Base-by-base conservation (phyloP, 2,888 invertebrate species). In the Scrobipalpa atriplicella region DNA sequence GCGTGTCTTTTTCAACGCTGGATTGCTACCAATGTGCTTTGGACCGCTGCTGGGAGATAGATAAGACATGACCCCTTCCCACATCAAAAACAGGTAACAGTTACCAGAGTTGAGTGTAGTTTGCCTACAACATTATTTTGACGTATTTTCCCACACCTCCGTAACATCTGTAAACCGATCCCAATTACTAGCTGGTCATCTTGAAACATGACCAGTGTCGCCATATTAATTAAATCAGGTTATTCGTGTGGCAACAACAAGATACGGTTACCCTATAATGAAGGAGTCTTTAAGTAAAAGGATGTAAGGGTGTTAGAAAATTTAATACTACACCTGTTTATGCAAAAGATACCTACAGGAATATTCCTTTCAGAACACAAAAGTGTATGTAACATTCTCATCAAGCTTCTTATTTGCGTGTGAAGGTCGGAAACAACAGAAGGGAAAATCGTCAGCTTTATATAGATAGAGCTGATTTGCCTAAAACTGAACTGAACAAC, bases 161-260 rank as follows among this genome's bases (percentile, higher is more conserved):
- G 10, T 16, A 38, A 58, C 8, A 58, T 19, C 79, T 75, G 83
- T 78, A 84, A 87, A 79, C 66, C 70, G 86, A 87, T 70, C 73
- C 86, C 89, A 87, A 87, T 88, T 89, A 87, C 80, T 73, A 68
- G 74, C 77, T 85, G 87, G 85, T 83, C 87, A 89, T 86, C 87
- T 84, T 85, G 78, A 73, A 87, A 29, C 62, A 19, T 16, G 16
- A 38, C 54, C 52, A 16, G 64, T 36, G 64, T 19, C 19, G 41
- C 16, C 21, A 39, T 61, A 61, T 66, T 66, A 66, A 66, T 66
- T 66, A 66, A 61, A 51, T 16, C 51, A 58, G 58, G 58, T 47
- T 18, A 36, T 38, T 13, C 54, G 58, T 41, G 51, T 41, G 29
- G 60, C 16, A 41, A 56, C 66, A 66, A 61, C 16, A 29, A 41